Percentiles rank a stretch among this genome's conserved stretches.
phyloP scores from a whole-genome alignment of 1,140 invertebrate genomes.

The Camponotus pennsylvanicus region DNA sequence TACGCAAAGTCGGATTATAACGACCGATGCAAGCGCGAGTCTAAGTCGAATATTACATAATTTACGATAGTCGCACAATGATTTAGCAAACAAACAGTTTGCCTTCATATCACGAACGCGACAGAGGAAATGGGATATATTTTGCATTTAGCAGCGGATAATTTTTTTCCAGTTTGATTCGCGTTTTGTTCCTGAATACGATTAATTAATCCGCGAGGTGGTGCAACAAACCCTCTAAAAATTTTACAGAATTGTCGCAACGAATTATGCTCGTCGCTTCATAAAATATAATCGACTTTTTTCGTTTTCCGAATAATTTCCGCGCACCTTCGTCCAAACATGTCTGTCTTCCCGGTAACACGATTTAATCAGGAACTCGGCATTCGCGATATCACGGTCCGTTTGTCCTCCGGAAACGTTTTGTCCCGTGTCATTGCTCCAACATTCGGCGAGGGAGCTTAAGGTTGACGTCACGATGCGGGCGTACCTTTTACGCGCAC shows the following conservation, averaged over 20 bases:
- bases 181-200: slow-evolving; percentile 16
- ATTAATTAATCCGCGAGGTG: slow-evolving; percentile 2
- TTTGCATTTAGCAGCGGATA: slow-evolving; percentile 27
- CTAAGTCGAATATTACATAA: slow-evolving; percentile 12
- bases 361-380: slow-evolving; percentile 58
- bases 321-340: neutral
- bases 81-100: slow-evolving; percentile 32
- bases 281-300: neutral
- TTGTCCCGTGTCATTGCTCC: slow-evolving; percentile 13
- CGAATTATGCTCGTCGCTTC: neutral
- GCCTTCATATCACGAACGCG: neutral
- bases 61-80: slow-evolving; percentile 17
- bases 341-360: slow-evolving; percentile 33
- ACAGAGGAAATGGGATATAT: slow-evolving; percentile 7
- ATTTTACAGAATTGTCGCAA: slow-evolving; percentile 11
- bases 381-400: slow-evolving; percentile 42
- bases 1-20: neutral
- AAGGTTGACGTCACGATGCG: slow-evolving; percentile 58
- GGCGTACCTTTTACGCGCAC: slow-evolving; percentile 44
- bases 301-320: slow-evolving; percentile 5
- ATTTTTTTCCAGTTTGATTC: slow-evolving; percentile 28
- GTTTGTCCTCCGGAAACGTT: slow-evolving; percentile 1
- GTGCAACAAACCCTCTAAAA: neutral
- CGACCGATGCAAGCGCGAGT: neutral
- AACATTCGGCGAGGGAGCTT: slow-evolving; percentile 41